A percentile compares a stretch with the other conserved stretches of the same genome.
Evolutionary conservation across 2,888 invertebrate species (phyloP).

Genomic region (Agriotes lineatus): DNA sequence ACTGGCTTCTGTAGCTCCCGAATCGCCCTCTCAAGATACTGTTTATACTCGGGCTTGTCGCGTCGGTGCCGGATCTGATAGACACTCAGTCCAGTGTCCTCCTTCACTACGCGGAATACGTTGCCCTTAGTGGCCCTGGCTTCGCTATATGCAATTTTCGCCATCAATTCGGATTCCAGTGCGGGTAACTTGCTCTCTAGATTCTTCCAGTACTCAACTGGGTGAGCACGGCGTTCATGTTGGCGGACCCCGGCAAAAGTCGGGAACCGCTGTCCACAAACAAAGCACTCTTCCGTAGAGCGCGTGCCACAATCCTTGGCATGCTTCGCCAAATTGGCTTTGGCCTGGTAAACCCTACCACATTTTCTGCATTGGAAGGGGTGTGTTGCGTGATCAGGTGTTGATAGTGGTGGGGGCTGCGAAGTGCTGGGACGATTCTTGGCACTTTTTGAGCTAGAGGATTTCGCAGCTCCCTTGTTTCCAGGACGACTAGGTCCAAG

Average conservation of each 20-base stretch:
- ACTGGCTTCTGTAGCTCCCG: too few species aligned
- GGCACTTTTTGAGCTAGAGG: too few species aligned
- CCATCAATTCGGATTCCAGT: neutral
- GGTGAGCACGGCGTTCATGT: too few species aligned
- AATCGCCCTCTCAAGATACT: too few species aligned
- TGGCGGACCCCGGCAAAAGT: neutral
- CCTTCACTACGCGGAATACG: neutral
- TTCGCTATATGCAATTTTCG: neutral
- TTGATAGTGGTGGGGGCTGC: too few species aligned
- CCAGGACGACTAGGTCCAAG: too few species aligned
- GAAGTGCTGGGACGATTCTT: too few species aligned
- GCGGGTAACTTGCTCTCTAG: neutral
- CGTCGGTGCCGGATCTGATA: neutral
- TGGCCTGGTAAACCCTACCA: constrained; percentile 15
- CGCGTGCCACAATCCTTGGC: constrained; percentile 34
- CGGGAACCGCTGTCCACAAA: neutral
- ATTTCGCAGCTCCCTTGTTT: too few species aligned
- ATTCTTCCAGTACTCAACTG: neutral
- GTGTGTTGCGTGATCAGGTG: too few species aligned
- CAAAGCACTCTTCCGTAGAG: constrained; percentile 20
- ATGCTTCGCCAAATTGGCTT: constrained; percentile 21
- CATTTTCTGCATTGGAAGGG: neutral
- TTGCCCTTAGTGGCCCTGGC: neutral
- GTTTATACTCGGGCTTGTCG: neutral
- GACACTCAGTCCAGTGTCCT: neutral